Percentiles rank a stretch among this genome's conserved stretches.
phyloP scores from a whole-genome alignment of 2,888 invertebrate species.

The Sminthurides aquaticus region DNA sequence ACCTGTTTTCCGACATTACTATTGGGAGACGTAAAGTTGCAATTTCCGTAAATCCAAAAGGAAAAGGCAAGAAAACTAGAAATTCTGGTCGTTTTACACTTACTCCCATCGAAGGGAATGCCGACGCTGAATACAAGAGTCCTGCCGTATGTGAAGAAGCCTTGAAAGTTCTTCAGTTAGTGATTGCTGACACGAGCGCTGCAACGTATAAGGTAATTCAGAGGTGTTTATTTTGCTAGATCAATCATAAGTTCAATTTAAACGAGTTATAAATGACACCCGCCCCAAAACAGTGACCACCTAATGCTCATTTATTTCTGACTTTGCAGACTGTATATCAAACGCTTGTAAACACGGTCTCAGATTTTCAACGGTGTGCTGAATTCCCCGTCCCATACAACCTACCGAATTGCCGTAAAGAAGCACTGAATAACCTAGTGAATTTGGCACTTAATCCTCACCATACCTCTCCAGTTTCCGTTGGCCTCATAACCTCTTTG shows the following conservation, averaged over 20 bases:
- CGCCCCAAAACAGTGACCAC: too few relatives aligned
- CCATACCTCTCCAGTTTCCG: conserved; percentile 7
- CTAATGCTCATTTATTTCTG: too few relatives aligned
- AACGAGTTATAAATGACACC: too few relatives aligned
- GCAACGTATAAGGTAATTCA: neutral
- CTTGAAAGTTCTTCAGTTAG: conserved; percentile 15
- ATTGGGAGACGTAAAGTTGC: neutral
- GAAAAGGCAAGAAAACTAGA: neutral
- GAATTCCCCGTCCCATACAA: conserved; percentile 15
- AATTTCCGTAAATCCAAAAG: neutral
- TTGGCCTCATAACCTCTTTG: conserved; percentile 11
- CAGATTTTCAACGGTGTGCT: conserved; percentile 5
- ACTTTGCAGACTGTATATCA: conserved; percentile 6
- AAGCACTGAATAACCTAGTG: conserved; percentile 3
- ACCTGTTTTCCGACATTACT: neutral
- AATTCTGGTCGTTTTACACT: neutral
- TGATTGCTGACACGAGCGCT: conserved; percentile 1
- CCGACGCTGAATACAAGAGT: neutral
- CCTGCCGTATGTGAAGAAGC: conserved; percentile 11
- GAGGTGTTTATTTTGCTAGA: too few relatives aligned
- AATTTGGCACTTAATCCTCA: conserved; percentile 9
- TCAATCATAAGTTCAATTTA: too few relatives aligned
- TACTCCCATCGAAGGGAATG: neutral
- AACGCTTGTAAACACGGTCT: neutral
- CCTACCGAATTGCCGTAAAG: neutral